Percentiles rank a stretch among this genome's conserved stretches.
Conservation (phyloP, 2,888 invertebrate genomes). For the Chymomyza procnemis region DNA sequence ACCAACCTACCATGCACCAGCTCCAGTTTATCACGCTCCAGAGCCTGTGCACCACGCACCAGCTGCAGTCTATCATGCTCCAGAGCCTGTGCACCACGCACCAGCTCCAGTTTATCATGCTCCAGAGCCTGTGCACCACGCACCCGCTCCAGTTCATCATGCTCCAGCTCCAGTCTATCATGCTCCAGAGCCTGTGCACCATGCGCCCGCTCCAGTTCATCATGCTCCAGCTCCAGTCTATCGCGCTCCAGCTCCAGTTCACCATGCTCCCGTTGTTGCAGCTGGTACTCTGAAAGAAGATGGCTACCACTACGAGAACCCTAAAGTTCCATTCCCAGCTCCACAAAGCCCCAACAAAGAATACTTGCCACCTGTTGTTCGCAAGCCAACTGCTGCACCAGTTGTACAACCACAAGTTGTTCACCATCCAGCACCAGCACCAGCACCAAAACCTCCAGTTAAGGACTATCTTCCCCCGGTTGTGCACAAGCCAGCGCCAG, state of each 20-base stretch:
- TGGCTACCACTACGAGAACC: constrained; percentile 54
- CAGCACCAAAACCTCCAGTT: constrained; percentile 19
- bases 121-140: background rate
- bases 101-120: constrained; percentile 17
- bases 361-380: constrained; percentile 25
- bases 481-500: constrained; percentile 21
- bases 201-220: constrained; percentile 3
- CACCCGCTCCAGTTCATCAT: constrained; percentile 16
- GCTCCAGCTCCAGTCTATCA: constrained; percentile 5
- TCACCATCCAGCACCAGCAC: constrained; percentile 23
- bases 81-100: constrained; percentile 24
- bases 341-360: constrained; percentile 7
- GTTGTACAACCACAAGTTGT: constrained; percentile 10
- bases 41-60: constrained; percentile 7
- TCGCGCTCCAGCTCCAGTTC: constrained; percentile 3
- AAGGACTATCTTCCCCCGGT: constrained; percentile 35
- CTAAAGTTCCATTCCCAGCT: constrained; percentile 32
- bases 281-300: constrained; percentile 56
- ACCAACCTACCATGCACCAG: constrained; percentile 7
- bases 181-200: constrained; percentile 14
- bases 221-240: constrained; percentile 1
- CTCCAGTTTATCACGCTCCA: constrained; percentile 14
- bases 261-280: constrained; percentile 1
- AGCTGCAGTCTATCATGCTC: constrained; percentile 18
- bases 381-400: constrained; percentile 20